Base-by-base conservation (phyloP, 23 tunicate species). In the Trididemnum clinides region DNA sequence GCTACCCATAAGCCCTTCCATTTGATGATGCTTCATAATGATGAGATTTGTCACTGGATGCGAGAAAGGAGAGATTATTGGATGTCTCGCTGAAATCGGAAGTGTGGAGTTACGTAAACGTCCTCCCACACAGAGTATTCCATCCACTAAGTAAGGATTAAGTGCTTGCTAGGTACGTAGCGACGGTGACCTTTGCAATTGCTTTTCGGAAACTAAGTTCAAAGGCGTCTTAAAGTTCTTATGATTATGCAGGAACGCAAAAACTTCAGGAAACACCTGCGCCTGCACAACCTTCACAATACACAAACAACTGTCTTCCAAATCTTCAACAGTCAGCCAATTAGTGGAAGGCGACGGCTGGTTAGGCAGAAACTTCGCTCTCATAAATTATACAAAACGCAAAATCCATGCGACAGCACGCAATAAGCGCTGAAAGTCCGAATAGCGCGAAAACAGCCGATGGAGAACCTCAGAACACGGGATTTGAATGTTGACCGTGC, bases 21-120 rank as follows among this genome's bases (percentile, higher is more conserved):
- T 66, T 31, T 66, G 7, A 31, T 66, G 75, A 31, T 66, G 75
- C 36, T 5, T 3, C 22, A 28, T 6, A 29, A 66, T 31, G 19
- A 66, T 28, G 2, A 66, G n/a, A 66, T 66, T 32, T 2, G 75
- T 66, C 7, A 66, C 37, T 28, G 75, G 75, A 23, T 66, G 75
- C 6, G 19, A 3, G 22, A 29, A 37, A 3, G 75, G 75, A 4
- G 31, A 66, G 6, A 66, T 20, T 23, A 66, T 23, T 30, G 75
- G 75, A 66, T 66, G 75, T 32, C 31, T 66, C 5, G 75, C 37
- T 28, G 36, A n/a, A 2, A 66, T 4, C 6, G 75, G n/a, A 29
- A 66, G 75, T 10, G 75, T 4, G 30, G 75, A 66, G 4, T 6
- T 29, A 4, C 31, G 75, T 6, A 66, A 31, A 2, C 37, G 19